phyloP scores from a whole-genome alignment of 2,113 vertebrate species.

The Pomatorhinus ruficollis region DNA sequence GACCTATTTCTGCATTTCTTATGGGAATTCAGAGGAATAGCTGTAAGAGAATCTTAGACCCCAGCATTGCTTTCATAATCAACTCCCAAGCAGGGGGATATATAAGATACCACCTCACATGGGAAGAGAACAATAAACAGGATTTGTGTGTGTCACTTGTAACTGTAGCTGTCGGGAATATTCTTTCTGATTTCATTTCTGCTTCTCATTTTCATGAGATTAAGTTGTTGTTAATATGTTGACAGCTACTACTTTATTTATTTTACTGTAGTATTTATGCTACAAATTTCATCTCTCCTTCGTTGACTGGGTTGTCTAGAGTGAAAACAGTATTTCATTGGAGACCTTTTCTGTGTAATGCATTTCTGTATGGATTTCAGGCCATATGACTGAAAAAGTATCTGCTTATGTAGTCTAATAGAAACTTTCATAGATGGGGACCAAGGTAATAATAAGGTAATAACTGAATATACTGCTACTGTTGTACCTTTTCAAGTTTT shows the following conservation, averaged over 20 bases:
- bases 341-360: not conserved
- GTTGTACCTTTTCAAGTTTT: not conserved
- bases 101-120: conserved; percentile 7
- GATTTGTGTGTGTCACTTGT: conserved; percentile 11
- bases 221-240: conserved; percentile 64
- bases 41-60: conserved; percentile 44
- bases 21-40: conserved; percentile 50
- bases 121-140: conserved; percentile 46
- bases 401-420: not conserved
- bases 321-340: not conserved
- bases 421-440: not conserved
- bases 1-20: conserved; percentile 63
- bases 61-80: conserved; percentile 47
- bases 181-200: conserved; percentile 65
- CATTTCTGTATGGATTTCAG: not conserved
- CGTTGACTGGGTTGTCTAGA: not conserved
- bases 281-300: not conserved
- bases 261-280: not conserved
- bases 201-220: conserved; percentile 52
- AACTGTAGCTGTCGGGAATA: conserved; percentile 32
- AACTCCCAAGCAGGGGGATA: conserved; percentile 19
- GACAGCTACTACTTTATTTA: conserved; percentile 41
- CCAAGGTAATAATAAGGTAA: not conserved
- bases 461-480: not conserved
- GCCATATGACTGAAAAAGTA: not conserved